Evolutionary conservation across 2,113 vertebrate species (phyloP), one percentile per base, ranked within the genome.

Genomic region (Pseudorectes ferrugineus): DNA sequence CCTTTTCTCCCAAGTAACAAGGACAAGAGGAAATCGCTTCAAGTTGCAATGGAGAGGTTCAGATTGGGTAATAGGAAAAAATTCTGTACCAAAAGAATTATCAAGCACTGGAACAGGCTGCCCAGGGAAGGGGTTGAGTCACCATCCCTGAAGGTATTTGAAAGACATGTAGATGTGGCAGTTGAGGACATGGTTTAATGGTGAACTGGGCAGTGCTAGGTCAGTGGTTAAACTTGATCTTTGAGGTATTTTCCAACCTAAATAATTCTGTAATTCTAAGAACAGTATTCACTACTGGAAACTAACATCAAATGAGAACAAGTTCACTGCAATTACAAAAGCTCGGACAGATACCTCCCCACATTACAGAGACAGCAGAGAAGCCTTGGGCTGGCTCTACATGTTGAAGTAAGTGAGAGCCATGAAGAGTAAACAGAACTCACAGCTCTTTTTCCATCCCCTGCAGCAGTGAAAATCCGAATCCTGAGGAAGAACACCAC

Each of bases 381-480:
- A 78, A 89, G 17, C 31, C 40, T 57, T 28, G 33, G 0, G 2
- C 7, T 74, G 51, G 40, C 62, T 89, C 21, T 82, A 5, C 8
- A 5, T 55, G 17, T 43, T 70, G 38, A 88, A 48, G 49, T 23
- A 71, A 62, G 33, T 45, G 57, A 70, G 42, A 83, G 22, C 33
- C 79, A 52, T 14, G 38, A 82, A 35, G 58, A 57, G 26, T 25
- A 79, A 94, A 58, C 16, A 54, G 38, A 92, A 84, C 55, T 94
- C 87, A 96, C 57, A 52, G 28, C 57, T 96, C 33, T 92, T 77
- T 94, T 86, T 89, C 38, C 73, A 86, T 58, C 14, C 12, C 51
- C 74, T 22, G 52, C 89, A 98, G 98, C 98, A 76, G 98, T 98
- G 80, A 99, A 99, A 97, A 97, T 99, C 57, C 97, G 98, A 73